A percentile compares a stretch with the other conserved stretches of the same genome.
These are phyloP conservation scores for Acromyrmex heyeri DNA, from an alignment of 1,140 invertebrate species.

Conservation along the genomic window DNA sequence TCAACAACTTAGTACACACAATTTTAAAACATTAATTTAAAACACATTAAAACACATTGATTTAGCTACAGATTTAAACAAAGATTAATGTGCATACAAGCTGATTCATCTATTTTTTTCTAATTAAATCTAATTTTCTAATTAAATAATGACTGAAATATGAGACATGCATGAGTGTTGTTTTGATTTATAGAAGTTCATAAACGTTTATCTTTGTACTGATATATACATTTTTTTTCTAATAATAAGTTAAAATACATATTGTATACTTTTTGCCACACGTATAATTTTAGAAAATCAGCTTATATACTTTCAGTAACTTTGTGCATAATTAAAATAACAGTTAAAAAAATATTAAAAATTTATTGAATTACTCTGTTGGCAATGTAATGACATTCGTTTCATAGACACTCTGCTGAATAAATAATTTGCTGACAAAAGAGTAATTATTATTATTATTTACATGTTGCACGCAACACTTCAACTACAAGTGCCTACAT, in stretches of 20 bases:
- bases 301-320: background rate
- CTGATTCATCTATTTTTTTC: background rate
- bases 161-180: background rate
- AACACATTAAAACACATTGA: background rate
- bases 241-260: background rate
- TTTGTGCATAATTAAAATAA: background rate
- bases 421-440: conserved; percentile 74
- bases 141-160: background rate
- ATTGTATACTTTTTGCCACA: background rate
- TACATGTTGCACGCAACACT: conserved; percentile 72
- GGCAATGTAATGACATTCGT: conserved; percentile 22
- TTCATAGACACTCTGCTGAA: conserved; percentile 69
- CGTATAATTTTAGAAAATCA: background rate
- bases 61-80: background rate
- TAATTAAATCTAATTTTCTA: background rate
- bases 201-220: conserved; percentile 12
- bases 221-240: background rate
- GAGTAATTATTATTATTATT: conserved; percentile 77
- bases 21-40: background rate
- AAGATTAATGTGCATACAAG: conserved; percentile 3
- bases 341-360: background rate
- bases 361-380: background rate
- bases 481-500: conserved; percentile 67
- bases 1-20: background rate
- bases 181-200: conserved; percentile 42